phyloP scores from a whole-genome alignment of 2,797 vertebrate genomes.

The Phyllotis vaccarum region DNA sequence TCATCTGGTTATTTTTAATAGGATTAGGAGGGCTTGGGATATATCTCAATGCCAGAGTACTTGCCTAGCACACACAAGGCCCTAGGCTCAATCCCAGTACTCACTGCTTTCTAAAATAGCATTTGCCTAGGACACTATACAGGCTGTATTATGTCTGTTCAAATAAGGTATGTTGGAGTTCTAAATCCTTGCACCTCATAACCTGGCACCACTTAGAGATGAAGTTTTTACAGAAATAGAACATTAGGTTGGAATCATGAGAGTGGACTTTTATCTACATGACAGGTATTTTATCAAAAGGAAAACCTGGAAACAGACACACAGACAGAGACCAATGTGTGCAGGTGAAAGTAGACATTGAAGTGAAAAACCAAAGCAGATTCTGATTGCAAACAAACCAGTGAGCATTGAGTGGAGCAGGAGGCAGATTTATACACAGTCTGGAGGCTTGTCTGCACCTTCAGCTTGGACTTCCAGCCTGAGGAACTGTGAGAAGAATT shows the following conservation, averaged over 20 bases:
- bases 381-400: background rate
- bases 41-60: background rate
- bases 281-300: background rate
- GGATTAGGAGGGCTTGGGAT: background rate
- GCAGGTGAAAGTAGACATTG: background rate
- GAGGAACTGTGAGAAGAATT: background rate
- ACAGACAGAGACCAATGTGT: accelerated
- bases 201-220: background rate
- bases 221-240: background rate
- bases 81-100: background rate
- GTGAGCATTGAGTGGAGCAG: background rate
- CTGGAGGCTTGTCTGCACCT: background rate
- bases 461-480: background rate
- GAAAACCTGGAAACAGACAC: background rate
- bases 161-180: background rate
- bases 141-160: background rate
- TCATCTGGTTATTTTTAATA: background rate
- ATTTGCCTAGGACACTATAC: background rate
- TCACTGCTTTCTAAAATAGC: background rate
- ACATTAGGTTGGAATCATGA: background rate
- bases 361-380: background rate
- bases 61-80: background rate
- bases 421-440: background rate
- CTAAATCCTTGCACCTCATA: background rate
- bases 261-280: background rate